Evolutionary conservation across 2,797 vertebrate genomes (phyloP), one percentile per base, ranked within the genome.

Genomic region (Chlorospingus semifuscus): DNA sequence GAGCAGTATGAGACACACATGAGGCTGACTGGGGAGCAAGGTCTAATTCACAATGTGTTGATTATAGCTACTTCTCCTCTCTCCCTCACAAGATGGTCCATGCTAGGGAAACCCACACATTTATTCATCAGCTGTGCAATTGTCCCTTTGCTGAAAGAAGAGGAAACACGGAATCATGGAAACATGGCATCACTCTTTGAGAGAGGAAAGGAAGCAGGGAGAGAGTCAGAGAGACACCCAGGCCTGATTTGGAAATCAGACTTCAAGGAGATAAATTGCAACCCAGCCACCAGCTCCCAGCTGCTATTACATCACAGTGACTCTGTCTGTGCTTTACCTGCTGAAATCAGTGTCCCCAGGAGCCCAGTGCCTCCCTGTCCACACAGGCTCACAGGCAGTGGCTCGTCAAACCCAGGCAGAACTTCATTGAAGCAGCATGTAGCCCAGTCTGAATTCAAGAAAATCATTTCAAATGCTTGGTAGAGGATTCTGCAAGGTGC

Each of bases 371-470:
- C 16, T 69, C 65, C 3, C 0, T 55, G 18, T 37, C 60, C 55
- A 24, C 41, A 11, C 1, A 5, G 34, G n/a, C 29, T 57, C 57
- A 71, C 53, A 50, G 44, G 57, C 49, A 61, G 27, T 0, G 1
- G 7, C n/a, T 75, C 22, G 12, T 13, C 55, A 37, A 15, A 34
- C 70, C 3, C 2, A 34, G 23, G 14, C 55, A 76, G 32, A 32
- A 44, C 26, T 93, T 23, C 24, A 15, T 1, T 12, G 1, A 55
- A 55, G 15, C 23, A 68, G 7, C 0, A 0, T 1, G 0, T 22
- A 32, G 30, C 22, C 26, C 59, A 68, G 36, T 3, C 42, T 52
- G 34, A 63, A 79, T 24, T 55, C 29, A 27, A 75, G 36, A 65
- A 94, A 75, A 11, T 2, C 3, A 0, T 2, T 0, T 21, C 27